Conservation (phyloP, 2,888 invertebrate species). For the Agriopis marginaria region DNA sequence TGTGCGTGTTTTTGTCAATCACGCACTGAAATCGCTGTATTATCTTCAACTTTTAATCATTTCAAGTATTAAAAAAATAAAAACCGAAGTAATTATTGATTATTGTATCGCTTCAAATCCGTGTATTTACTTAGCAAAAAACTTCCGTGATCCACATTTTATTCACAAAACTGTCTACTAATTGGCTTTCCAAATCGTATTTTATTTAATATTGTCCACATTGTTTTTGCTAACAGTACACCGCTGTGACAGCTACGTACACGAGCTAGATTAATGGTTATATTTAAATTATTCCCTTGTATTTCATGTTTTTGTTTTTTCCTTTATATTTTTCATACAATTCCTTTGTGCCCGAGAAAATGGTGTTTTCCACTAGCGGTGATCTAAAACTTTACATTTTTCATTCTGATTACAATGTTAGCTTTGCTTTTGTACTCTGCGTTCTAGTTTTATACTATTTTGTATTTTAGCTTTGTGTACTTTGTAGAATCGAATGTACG, state of each 20-base stretch:
- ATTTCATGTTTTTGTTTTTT: conserved; percentile 67
- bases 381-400: conserved; percentile 69
- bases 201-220: conserved; percentile 5
- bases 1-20: too few species aligned
- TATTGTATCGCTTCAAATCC: too few species aligned
- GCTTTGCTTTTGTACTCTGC: conserved; percentile 33
- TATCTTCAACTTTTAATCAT: too few species aligned
- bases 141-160: not conserved
- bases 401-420: conserved; percentile 60
- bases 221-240: conserved; percentile 64
- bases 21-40: too few species aligned
- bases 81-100: too few species aligned
- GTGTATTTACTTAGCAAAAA: too few species aligned
- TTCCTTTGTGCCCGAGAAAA: conserved; percentile 54
- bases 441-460: conserved; percentile 23
- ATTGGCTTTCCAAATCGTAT: not conserved
- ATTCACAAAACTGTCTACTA: not conserved
- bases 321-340: conserved; percentile 58
- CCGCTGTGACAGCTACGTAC: conserved; percentile 69
- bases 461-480: conserved; percentile 14
- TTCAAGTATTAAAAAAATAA: too few species aligned
- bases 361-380: conserved; percentile 56
- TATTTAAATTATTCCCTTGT: conserved; percentile 81
- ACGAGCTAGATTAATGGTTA: conserved; percentile 82
- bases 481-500: conserved; percentile 14